Percentiles rank a stretch among this genome's conserved stretches.
These are phyloP conservation scores for Macropus fuliginosus DNA, from an alignment of 2,797 vertebrate species.

Conservation along the genomic window DNA sequence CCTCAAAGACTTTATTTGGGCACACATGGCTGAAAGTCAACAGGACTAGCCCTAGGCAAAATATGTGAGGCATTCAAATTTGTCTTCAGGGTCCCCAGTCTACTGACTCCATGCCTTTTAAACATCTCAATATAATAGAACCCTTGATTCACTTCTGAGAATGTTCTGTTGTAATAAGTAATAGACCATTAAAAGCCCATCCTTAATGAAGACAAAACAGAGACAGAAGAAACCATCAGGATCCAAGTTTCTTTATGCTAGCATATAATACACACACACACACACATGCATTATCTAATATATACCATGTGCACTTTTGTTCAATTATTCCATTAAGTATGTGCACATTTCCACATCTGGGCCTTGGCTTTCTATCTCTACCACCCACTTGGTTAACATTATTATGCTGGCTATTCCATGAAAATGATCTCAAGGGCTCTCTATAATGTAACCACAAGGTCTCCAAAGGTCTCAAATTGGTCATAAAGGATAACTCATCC, in stretches of 20 bases:
- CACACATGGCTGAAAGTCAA: neutral
- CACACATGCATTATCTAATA: neutral
- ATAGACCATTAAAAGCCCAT: neutral
- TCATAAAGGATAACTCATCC: neutral
- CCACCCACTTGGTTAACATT: neutral
- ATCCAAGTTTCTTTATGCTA: neutral
- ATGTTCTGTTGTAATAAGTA: neutral
- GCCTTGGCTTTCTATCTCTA: neutral
- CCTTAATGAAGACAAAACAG: neutral
- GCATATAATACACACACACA: neutral
- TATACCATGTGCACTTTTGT: neutral
- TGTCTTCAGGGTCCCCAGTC: neutral
- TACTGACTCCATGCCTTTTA: neutral
- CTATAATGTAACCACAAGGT: neutral
- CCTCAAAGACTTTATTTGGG: neutral
- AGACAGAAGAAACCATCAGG: neutral
- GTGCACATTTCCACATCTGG: neutral
- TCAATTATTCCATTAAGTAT: neutral
- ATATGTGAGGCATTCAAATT: neutral
- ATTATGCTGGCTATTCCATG: slow-evolving; percentile 13
- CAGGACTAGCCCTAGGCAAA: neutral
- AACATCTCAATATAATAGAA: neutral
- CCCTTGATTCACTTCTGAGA: neutral
- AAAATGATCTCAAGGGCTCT: slow-evolving; percentile 3
- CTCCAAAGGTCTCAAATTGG: neutral